Base-by-base conservation (phyloP, 2,797 vertebrate species). In the Argyrosomus regius region DNA sequence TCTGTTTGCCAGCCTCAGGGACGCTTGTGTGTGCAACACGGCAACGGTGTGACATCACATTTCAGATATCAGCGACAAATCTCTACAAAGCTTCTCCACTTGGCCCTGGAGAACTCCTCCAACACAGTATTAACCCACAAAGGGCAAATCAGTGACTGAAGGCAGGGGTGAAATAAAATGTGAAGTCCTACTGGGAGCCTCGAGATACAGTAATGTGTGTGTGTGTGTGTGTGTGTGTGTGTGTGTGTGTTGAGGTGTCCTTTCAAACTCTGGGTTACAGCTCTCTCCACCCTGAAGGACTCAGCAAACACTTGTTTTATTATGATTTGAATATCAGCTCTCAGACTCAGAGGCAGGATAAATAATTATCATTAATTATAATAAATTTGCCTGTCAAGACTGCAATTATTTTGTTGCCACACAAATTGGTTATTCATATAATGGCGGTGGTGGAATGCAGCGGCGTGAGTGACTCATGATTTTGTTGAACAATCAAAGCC, bases 361-460 rank as follows among this genome's bases (percentile, higher is more conserved):
- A 96, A 92, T 94, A 59, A 95, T 96, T 95, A 92, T 92, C 91
- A 96, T 97, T 96, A 96, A 96, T 97, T 97, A 95, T 78, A 94
- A 94, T 91, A 95, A 94, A 94, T 94, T 93, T 92, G 85, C 92
- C 92, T 91, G 94, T 96, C 95, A 95, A 88, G 86, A 86, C 83
- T 88, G 88, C 92, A 96, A 95, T 96, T 96, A 95, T 95, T 96
- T 93, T 95, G 88, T 92, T 94, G 89, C 90, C 93, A 89, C 94
- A 95, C 92, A 94, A 95, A 95, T 95, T 95, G 93, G 86, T 92
- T 90, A 77, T 88, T 94, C 84, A 88, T 89, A 73, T 84, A 87
- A 85, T 81, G 89, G 89, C 81, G 41, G 71, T 83, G 77, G 78
- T 89, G 90, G 92, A 95, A 95, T 75, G 92, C 75, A 80, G 90